Conservation (phyloP, 2,888 invertebrate species). For the Ectropis crepuscularia region DNA sequence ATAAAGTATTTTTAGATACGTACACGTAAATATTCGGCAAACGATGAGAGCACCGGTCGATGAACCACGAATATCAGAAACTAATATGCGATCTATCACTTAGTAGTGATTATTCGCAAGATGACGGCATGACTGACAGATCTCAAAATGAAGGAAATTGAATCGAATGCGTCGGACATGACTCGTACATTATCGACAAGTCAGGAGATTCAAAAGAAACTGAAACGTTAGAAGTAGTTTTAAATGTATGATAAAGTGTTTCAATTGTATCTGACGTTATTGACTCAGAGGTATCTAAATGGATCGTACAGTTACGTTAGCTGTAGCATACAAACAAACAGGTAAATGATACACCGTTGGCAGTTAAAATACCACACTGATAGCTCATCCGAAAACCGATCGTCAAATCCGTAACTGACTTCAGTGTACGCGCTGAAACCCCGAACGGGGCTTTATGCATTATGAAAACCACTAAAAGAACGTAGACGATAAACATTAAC, state of each 20-base stretch:
- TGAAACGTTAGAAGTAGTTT: not conserved
- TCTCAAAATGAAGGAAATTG: conserved; percentile 30
- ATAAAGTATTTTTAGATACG: conserved; percentile 38
- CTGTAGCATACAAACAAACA: too few relatives aligned
- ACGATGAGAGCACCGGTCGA: conserved; percentile 35
- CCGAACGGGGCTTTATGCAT: too few relatives aligned
- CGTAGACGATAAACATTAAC: not conserved
- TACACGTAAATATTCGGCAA: conserved; percentile 32
- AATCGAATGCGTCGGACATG: conserved; percentile 19
- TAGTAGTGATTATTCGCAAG: conserved; percentile 28
- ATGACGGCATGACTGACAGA: conserved; percentile 43
- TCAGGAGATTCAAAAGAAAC: conserved; percentile 5
- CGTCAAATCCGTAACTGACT: too few relatives aligned
- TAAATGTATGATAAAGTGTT: too few relatives aligned
- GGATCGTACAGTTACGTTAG: too few relatives aligned
- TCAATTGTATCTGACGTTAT: too few relatives aligned
- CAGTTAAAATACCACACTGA: too few relatives aligned
- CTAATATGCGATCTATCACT: conserved; percentile 32
- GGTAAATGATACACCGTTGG: too few relatives aligned
- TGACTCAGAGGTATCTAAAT: too few relatives aligned
- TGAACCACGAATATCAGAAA: conserved; percentile 36
- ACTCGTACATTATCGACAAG: conserved; percentile 17
- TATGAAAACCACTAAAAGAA: not conserved
- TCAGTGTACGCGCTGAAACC: too few relatives aligned
- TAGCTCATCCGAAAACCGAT: too few relatives aligned